These are phyloP conservation scores for Perognathus longimembris DNA, from an alignment of 2,113 vertebrate genomes.

Conservation along the genomic window DNA sequence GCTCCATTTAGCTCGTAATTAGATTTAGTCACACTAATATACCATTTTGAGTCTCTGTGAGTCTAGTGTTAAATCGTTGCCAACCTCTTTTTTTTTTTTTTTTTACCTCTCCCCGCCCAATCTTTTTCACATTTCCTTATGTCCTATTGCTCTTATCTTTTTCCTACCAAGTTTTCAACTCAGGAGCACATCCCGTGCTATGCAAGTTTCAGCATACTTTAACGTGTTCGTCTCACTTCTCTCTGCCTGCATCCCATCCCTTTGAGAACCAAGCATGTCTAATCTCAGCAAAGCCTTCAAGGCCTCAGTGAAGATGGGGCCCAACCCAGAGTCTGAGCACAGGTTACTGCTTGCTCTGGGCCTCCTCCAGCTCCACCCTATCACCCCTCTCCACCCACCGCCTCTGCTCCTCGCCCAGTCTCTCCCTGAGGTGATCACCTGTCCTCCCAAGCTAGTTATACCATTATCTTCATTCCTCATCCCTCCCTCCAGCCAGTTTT, in stretches of 20 bases:
- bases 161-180: neutral
- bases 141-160: neutral
- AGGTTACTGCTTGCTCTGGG: constrained; percentile 34
- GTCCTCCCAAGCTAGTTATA: constrained; percentile 61
- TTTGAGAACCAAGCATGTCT: neutral
- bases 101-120: neutral
- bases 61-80: neutral
- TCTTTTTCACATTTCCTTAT: neutral
- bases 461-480: constrained; percentile 48
- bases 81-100: neutral
- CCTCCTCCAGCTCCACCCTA: constrained; percentile 55
- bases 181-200: neutral
- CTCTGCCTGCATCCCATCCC: neutral
- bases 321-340: constrained; percentile 47
- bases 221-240: neutral
- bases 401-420: constrained; percentile 29
- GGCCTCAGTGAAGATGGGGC: neutral
- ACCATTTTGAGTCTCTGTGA: constrained; percentile 67
- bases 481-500: constrained; percentile 22
- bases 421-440: constrained; percentile 6
- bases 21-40: constrained; percentile 30
- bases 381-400: constrained; percentile 16
- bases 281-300: neutral
- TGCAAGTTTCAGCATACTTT: neutral
- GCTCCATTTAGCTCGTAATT: constrained; percentile 62